These are phyloP conservation scores for Micropoecilia bifurca DNA, from an alignment of 2,797 vertebrate genomes.

Conservation along the genomic window DNA sequence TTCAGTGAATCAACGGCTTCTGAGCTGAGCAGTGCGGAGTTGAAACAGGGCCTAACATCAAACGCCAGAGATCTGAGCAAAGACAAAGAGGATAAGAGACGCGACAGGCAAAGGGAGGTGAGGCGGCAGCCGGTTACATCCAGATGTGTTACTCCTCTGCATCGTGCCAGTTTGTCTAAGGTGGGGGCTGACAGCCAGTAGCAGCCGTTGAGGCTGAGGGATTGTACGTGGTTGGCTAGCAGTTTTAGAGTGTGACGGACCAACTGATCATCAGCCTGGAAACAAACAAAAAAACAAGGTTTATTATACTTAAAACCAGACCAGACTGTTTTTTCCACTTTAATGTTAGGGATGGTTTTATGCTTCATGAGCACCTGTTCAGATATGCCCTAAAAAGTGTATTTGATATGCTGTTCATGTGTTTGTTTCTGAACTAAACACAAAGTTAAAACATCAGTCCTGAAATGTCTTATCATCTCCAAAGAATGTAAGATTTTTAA, in stretches of 20 bases:
- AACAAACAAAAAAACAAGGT: not conserved
- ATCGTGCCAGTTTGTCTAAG: conserved; percentile 86
- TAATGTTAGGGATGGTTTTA: not conserved
- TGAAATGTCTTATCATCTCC: not conserved
- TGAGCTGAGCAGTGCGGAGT: conserved; percentile 87
- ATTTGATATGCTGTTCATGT: not conserved
- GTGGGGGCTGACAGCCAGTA: conserved; percentile 91
- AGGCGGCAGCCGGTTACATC: conserved; percentile 91
- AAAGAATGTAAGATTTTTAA: not conserved
- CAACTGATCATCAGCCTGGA: conserved; percentile 86
- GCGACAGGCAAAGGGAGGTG: conserved; percentile 89
- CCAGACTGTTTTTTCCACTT: no score
- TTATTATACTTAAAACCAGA: not conserved
- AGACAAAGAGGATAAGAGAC: conserved; percentile 87
- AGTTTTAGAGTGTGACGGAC: conserved; percentile 85
- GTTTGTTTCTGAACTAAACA: not conserved
- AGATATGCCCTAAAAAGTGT: not conserved
- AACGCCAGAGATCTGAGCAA: conserved; percentile 89
- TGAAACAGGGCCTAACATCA: conserved; percentile 89
- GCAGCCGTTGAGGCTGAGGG: conserved; percentile 91
- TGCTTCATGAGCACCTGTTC: not conserved
- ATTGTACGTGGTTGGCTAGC: conserved; percentile 86
- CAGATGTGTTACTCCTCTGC: conserved; percentile 87
- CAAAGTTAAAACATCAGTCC: not conserved
- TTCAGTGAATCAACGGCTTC: conserved; percentile 92